Evolutionary conservation across 2,113 vertebrate genomes (phyloP), one percentile per base, ranked within the genome.

Genomic region (Sylvilagus bachmani): DNA sequence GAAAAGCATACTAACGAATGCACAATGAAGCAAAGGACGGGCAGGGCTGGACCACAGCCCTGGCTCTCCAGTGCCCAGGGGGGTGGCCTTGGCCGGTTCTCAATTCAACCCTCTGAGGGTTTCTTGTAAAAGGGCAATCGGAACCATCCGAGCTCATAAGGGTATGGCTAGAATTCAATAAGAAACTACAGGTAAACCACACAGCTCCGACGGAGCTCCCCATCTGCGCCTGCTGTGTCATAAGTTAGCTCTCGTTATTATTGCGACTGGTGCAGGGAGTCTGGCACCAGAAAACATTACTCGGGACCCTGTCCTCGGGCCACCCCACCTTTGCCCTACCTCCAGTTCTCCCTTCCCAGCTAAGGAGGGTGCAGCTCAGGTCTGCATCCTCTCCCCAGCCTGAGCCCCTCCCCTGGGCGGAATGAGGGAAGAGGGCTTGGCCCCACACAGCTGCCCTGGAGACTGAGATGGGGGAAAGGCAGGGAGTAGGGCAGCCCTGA

Each of bases 401-500:
- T 44, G 44, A 44, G 7, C 17, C 55, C 55, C 55, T 80, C 33
- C 58, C 38, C 69, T 4, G 24, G 82, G 31, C 74, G n/a, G 14
- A 79, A 70, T 58, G 74, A 71, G n/a, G 44, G 55, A 7, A 94
- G 70, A 89, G 55, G 62, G 80, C 80, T 55, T 49, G 49, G 49
- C 61, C 82, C 49, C 38, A 6, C 1, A 10, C 62, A 75, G 62
- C 80, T 79, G n/a, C 78, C 53, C 93, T 53, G 38, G 80, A 93
- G 92, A 87, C 64, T 1, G 77, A 93, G 95, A 64, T 93, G 44
- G 92, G 93, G 90, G 90, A 55, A 85, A 96, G 79, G 90, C 96
- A 91, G 70, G 61, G 81, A 88, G 29, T 92, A 58, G 53, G 74
- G 95, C 96, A 97, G 79, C 44, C 79, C 92, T 96, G 93, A 97